Conservation (phyloP, 2,113 vertebrate genomes). For the Elgaria multicarinata region DNA sequence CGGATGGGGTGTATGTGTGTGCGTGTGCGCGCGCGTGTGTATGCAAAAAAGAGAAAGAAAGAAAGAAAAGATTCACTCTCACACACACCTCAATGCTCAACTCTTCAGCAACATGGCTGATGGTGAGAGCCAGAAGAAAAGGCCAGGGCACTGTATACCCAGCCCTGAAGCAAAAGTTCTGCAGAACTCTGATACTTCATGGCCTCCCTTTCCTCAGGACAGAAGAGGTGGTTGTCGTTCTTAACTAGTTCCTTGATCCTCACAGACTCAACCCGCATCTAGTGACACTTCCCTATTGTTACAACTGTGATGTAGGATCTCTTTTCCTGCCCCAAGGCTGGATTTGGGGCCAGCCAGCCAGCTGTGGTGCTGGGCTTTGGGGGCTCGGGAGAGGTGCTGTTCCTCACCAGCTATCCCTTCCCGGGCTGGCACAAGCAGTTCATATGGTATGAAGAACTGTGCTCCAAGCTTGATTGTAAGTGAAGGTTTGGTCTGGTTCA, state of each 20-base stretch:
- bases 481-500: conserved; percentile 36
- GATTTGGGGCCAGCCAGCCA: background rate
- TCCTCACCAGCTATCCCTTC: background rate
- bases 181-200: too few relatives aligned
- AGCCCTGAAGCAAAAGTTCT: background rate
- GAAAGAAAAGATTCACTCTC: too few relatives aligned
- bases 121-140: too few relatives aligned
- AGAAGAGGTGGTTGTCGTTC: background rate
- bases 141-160: too few relatives aligned
- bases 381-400: too few relatives aligned
- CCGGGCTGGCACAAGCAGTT: background rate
- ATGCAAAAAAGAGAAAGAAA: too few relatives aligned
- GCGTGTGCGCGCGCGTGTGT: too few relatives aligned
- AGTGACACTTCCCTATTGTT: background rate
- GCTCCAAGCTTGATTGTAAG: conserved; percentile 6
- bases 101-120: too few relatives aligned
- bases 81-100: too few relatives aligned
- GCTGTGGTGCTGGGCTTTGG: background rate
- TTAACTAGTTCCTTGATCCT: background rate
- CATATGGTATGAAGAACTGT: background rate
- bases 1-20: too few relatives aligned
- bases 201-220: background rate
- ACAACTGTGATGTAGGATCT: background rate
- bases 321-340: background rate
- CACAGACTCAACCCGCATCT: background rate